Evolutionary conservation across 2,113 vertebrate genomes (phyloP), one percentile per base, ranked within the genome.

Genomic region (Grallaria varia): DNA sequence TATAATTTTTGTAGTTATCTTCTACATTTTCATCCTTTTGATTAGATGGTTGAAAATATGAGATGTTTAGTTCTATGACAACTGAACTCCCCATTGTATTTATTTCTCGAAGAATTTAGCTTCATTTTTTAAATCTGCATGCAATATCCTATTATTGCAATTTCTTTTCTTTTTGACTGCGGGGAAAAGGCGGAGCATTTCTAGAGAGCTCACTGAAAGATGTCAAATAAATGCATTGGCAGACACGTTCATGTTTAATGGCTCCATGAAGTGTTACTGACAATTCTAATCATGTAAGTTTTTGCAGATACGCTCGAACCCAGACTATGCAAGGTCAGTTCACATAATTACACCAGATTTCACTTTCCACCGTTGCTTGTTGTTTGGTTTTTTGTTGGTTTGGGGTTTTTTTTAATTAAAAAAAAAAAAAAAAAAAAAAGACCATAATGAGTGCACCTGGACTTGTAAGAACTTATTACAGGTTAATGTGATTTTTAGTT

Each of bases 231-330:
- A 79, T 87, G 71, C 59, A 80, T 50, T 93, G 45, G 45, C 77
- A 93, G 86, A 89, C 79, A 73, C 12, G 35, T 45, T 44, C 6
- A 2, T 60, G 63, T 89, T 89, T 85, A 92, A 79, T 81, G 53
- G 52, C 64, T 92, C n/a, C 53, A 45, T 75, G 69, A 87, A 91
- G 58, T 35, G 59, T 80, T 91, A 55, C 69, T 95, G 92, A 89
- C 66, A 79, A 73, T 77, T 87, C 62, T 91, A 82, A 95, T 78
- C 37, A 64, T 55, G 2, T 6, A 56, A 18, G 8, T 68, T 96
- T 93, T 81, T 92, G 24, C 79, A 93, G 82, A 88, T 91, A 73
- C 21, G 8, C 39, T 87, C 62, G 85, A 79, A 80, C n/a, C 27
- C 35, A 94, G 89, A 66, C 37, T 87, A 5, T 44, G 30, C 35